Base-by-base conservation (phyloP, 2,113 vertebrate genomes). In the Drymodes brunneopygia region DNA sequence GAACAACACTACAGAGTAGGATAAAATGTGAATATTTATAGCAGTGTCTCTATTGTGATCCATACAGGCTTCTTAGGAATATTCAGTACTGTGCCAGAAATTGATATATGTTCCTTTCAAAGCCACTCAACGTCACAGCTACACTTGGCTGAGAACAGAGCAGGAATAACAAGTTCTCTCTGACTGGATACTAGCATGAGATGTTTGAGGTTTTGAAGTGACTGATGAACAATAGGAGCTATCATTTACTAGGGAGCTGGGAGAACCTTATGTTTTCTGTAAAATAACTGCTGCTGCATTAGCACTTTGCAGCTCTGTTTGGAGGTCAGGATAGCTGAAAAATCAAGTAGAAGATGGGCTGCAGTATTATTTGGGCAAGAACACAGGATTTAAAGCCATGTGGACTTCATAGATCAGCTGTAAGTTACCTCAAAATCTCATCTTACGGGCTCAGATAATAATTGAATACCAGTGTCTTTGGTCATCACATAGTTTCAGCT, bases 21-120 rank as follows among this genome's bases (percentile, higher is more conserved):
- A 1, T 77, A 51, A 58, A 86, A 47, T 72, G 91, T 88, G 92
- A 95, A 95, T 96, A 95, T 93, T 95, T 92, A 93, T 94, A 81
- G 82, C 9, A 0, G 35, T 70, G 64, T 75, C 80, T 81, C 85
- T 85, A 20, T 77, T 96, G 89, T 71, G 75, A 93, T 95, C 90
- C 36, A 16, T 93, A 82, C 75, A 88, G 57, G 19, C 73, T 75
- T 71, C 81, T 91, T 88, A 72, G 80, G 80, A 88, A 74, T 94
- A 88, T 95, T 94, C 82, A 93, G 51, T 47, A 85, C 57, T 31
- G 35, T 90, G 87, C 90, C 87, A 94, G 47, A 96, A 97, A 88
- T 88, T 93, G 87, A 96, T 97, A 27, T 53, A 71, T 84, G 82
- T 79, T 92, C 80, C 82, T 94, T 95, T 97, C 72, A 92, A 71